A percentile compares a stretch with the other conserved stretches of the same genome.
Conservation (phyloP, 2,888 invertebrate species). For the Anthoptus insignis region DNA sequence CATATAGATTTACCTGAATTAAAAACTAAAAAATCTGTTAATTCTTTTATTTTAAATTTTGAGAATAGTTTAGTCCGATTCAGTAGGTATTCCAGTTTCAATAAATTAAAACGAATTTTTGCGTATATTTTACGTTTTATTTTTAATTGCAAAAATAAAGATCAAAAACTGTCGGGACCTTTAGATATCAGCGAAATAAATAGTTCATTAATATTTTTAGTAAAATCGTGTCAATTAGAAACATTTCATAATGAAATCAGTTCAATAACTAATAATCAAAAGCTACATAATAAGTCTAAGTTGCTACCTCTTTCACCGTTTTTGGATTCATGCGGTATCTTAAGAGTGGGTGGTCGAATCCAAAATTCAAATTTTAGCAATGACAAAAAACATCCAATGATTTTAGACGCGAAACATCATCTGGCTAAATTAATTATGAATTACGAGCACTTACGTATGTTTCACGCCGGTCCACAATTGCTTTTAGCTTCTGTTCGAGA, state of each 20-base stretch:
- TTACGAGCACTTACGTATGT: not conserved
- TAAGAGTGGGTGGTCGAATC: conserved; percentile 4
- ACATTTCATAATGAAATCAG: not conserved
- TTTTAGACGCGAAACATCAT: conserved; percentile 3
- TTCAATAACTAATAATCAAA: not conserved
- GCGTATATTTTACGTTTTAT: not conserved
- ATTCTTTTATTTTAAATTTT: not conserved
- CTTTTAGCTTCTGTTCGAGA: conserved; percentile 8
- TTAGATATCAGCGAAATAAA: conserved; percentile 4
- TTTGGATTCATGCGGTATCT: not conserved
- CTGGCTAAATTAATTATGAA: not conserved
- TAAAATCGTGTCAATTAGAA: not conserved
- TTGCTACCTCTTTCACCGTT: conserved; percentile 1
- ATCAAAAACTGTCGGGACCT: not conserved
- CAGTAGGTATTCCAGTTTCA: not conserved
- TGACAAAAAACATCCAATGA: conserved; percentile 10
- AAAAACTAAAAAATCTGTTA: not conserved
- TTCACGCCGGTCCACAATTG: not conserved
- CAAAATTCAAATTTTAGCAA: not conserved
- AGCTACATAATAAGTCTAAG: not conserved
- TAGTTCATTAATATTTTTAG: not conserved
- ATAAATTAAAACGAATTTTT: not conserved
- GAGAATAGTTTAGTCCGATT: not conserved
- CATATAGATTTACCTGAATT: not conserved
- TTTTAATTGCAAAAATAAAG: not conserved